These are phyloP conservation scores for Myotis brandtii DNA, from an alignment of 2,113 vertebrate genomes.

Conservation along the genomic window DNA sequence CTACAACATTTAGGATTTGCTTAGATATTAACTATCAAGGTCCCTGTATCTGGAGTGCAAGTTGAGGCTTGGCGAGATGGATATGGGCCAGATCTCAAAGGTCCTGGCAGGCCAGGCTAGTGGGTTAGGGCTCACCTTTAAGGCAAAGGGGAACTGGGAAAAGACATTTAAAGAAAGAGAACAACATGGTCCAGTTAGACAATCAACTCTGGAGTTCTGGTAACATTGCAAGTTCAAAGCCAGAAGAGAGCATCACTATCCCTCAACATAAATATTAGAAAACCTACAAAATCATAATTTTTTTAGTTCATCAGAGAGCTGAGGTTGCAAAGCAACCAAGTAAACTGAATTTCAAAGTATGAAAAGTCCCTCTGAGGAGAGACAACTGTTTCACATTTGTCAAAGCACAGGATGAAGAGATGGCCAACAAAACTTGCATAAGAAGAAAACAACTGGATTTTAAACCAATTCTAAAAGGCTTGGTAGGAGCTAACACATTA, in stretches of 20 bases:
- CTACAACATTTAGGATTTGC: background rate
- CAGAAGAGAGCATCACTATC: background rate
- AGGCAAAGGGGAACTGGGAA: background rate
- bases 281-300: background rate
- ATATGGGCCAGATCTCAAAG: background rate
- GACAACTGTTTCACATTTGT: background rate
- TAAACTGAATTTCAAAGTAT: background rate
- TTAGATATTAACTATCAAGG: background rate
- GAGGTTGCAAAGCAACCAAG: slow-evolving; percentile 9
- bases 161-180: slow-evolving; percentile 17
- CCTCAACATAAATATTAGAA: background rate
- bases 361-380: background rate
- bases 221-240: slow-evolving; percentile 3
- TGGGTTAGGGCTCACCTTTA: background rate
- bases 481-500: background rate
- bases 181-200: background rate
- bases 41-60: background rate
- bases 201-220: background rate
- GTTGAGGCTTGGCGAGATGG: background rate
- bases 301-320: background rate
- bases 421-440: background rate
- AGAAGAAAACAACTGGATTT: slow-evolving; percentile 24
- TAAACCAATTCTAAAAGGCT: background rate
- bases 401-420: background rate
- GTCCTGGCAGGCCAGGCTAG: background rate